These are phyloP conservation scores for Microtus pennsylvanicus DNA, from an alignment of 2,113 vertebrate species.

Conservation along the genomic window DNA sequence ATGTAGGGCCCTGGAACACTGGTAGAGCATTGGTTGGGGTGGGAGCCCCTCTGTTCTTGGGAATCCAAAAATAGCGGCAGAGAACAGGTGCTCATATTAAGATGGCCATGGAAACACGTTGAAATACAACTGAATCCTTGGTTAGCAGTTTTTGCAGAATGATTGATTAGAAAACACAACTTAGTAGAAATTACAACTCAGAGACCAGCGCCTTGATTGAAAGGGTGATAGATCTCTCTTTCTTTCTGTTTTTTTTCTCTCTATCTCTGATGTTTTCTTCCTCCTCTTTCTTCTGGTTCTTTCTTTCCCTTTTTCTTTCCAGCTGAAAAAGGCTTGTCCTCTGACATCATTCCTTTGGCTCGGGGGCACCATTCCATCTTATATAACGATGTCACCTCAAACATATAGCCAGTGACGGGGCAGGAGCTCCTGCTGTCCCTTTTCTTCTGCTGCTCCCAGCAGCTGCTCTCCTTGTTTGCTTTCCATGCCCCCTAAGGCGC, in stretches of 20 bases:
- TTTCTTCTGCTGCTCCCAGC: no score
- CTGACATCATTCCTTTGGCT: background rate
- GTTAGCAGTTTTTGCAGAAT: background rate
- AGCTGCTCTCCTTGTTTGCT: background rate
- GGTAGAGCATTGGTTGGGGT: background rate
- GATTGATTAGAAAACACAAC: background rate
- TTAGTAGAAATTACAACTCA: background rate
- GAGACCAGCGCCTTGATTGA: background rate
- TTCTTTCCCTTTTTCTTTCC: background rate
- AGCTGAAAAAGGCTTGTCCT: background rate
- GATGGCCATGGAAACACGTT: background rate
- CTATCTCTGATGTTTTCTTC: fast-evolving
- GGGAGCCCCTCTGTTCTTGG: background rate
- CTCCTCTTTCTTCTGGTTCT: background rate
- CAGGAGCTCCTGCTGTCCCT: no score
- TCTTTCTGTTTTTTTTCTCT: background rate
- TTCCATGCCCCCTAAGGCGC: background rate
- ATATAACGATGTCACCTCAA: background rate
- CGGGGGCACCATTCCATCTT: fast-evolving
- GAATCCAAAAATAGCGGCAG: background rate
- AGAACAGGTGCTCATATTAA: no score
- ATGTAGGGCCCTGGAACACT: background rate
- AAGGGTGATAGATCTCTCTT: background rate
- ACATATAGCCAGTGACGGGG: background rate
- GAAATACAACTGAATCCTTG: background rate